Evolutionary conservation across 2,888 invertebrate species (phyloP), one percentile per base, ranked within the genome.

Genomic region (Emesis furor): DNA sequence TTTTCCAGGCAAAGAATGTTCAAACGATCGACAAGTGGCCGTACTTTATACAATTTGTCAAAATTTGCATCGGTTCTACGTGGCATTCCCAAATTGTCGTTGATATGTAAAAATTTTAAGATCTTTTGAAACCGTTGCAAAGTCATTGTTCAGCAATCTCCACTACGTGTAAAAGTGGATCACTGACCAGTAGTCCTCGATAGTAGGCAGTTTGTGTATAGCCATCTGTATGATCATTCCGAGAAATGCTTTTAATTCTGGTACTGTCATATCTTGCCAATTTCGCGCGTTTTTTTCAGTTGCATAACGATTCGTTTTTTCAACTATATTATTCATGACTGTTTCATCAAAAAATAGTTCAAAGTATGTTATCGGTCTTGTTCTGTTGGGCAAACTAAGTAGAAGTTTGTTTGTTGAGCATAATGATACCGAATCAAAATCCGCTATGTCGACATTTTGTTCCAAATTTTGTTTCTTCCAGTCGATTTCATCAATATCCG

Each of bases 381-480:
- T 75, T 39, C 75, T 75, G 65, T 75, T 75, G 12, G 75, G 74
- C 17, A 55, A 17, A n/a, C n/a, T 14, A n/a, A n/a, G n/a, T n/a
- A n/a, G n/a, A n/a, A n/a, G n/a, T n/a, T n/a, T n/a, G n/a, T n/a
- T n/a, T n/a, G n/a, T n/a, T 51, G 51, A 72, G n/a, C n/a, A 7
- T n/a, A 55, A 4, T 4, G 14, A n/a, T 24, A 14, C 24, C 51
- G 72, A 24, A 24, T 59, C 73, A 17, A 73, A 55, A 51, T 73
- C 30, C 14, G 79, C n/a, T 14, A 55, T 14, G 17, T 55, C 55
- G 14, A n/a, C n/a, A 55, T 55, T 55, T n/a, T 55, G 55, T 4
- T 14, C n/a, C 55, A 17, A 55, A n/a, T n/a, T 68, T 79, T 84
- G 65, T 42, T 74, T 74, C 30, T 65, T 74, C 65, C 74, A 74